Evolutionary conservation across 2,888 invertebrate genomes (phyloP), one percentile per base, ranked within the genome.

Genomic region (Oscheius sp.): DNA sequence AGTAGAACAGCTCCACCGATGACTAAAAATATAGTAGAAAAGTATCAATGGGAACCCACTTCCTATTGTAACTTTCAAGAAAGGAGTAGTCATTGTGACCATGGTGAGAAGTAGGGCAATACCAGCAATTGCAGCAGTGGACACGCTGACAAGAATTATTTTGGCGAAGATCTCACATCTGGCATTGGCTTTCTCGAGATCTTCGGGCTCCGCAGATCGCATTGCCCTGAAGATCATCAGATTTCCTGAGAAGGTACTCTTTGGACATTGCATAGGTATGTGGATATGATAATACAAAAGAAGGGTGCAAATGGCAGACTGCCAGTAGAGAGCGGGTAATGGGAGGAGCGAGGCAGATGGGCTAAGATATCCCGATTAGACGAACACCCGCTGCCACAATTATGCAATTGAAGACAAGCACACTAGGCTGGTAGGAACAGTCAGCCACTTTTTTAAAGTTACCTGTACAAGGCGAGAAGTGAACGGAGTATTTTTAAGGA

Each of bases 331-430:
- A 66, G 66, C 25, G 66, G 49, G 66, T 66, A 66, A 66, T 66
- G 66, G 69, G 56, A 69, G 55, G 69, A 69, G 69, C 53, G 69
- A 69, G 56, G 55, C 53, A 56, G 69, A 69, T 53, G 69, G 69
- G 69, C 69, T 55, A 69, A 69, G 69, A 69, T 69, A 69, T 69
- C 69, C 69, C 69, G 69, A 69, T 69, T 69, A 69, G 69, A 53
- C 56, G 69, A 53, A 53, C 52, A 41, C 59, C 66, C 66, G 66
- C 66, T 66, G 66, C 66, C 66, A 66, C 70, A 70, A 59, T 70
- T 70, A 59, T 58, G 59, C 61, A 70, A 59, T 70, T 70, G 49
- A 59, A 59, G 59, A 70, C 43, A 66, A 66, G 66, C 49, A 66
- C 66, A 49, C 66, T 52, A 25, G 66, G 49, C 52, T 66, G 66